Conservation (phyloP, 64 coral and sea anemone species). For the Astreopora myriophthalma region DNA sequence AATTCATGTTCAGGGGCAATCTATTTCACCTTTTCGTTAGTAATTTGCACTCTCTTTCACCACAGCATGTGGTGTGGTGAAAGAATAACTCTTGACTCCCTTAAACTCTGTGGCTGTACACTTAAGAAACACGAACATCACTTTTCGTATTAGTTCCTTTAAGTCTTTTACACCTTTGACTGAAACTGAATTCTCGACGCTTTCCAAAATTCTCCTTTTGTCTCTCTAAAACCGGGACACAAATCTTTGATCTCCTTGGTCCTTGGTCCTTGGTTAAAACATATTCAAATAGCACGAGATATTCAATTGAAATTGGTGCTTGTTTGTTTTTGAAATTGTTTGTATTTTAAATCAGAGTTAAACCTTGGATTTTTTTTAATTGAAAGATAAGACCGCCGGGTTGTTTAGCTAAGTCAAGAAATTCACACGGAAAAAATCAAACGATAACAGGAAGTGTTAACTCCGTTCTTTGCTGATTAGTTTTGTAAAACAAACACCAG, state of each 20-base stretch:
- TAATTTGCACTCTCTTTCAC: background rate
- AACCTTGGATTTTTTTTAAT: background rate
- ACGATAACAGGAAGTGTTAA: background rate
- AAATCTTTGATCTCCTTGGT: background rate
- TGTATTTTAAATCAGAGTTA: background rate
- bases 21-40: background rate
- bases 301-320: background rate
- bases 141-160: background rate
- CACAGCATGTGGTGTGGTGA: background rate
- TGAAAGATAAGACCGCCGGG: background rate
- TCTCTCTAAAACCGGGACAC: too few relatives aligned
- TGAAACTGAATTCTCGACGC: background rate
- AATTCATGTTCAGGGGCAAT: background rate
- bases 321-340: background rate
- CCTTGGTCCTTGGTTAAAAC: background rate
- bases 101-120: background rate
- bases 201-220: background rate
- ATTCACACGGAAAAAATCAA: background rate
- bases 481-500: background rate
- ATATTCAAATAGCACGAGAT: too few relatives aligned
- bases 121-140: background rate
- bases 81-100: background rate
- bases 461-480: background rate
- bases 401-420: background rate
- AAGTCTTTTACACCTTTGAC: background rate